These are phyloP conservation scores for Cheilosia urbana DNA, from an alignment of 2,888 invertebrate species.

Conservation along the genomic window DNA sequence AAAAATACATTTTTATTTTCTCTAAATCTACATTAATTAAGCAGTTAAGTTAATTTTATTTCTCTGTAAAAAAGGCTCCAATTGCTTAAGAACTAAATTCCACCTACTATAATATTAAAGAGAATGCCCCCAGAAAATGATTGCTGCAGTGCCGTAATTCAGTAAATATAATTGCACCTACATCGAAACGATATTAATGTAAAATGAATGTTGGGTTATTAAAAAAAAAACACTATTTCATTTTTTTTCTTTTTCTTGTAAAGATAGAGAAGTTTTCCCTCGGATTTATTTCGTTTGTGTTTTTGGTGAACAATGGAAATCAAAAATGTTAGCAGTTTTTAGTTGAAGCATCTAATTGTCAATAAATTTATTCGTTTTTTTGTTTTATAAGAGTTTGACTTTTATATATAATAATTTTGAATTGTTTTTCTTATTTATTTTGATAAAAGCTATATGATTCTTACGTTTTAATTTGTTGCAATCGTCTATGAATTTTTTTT, in stretches of 20 bases:
- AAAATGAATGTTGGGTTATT: conserved; percentile 19
- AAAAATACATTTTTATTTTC: conserved; percentile 59
- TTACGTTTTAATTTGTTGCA: conserved; percentile 40
- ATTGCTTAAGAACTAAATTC: conserved; percentile 70
- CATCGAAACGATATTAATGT: conserved; percentile 52
- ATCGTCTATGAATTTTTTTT: conserved; percentile 10
- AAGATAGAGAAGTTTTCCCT: conserved; percentile 12
- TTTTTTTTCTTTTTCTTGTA: conserved; percentile 2
- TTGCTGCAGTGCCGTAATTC: conserved; percentile 39
- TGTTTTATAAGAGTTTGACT: conserved; percentile 32
- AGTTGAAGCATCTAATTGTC: conserved; percentile 42
- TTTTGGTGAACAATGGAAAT: conserved; percentile 42
- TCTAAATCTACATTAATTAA: conserved; percentile 66
- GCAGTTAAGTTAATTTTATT: conserved; percentile 50
- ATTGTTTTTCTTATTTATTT: conserved; percentile 43
- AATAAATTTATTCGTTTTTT: neutral
- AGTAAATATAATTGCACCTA: conserved; percentile 60
- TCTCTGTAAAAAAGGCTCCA: conserved; percentile 64
- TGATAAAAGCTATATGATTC: conserved; percentile 45
- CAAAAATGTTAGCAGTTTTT: conserved; percentile 23
- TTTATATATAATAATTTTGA: conserved; percentile 31
- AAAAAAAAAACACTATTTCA: conserved; percentile 6
- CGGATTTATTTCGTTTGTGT: conserved; percentile 1
- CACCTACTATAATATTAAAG: neutral
- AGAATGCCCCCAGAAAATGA: conserved; percentile 61